Conservation (phyloP, 2,797 vertebrate genomes). For the Schizothorax lantsangensis region DNA sequence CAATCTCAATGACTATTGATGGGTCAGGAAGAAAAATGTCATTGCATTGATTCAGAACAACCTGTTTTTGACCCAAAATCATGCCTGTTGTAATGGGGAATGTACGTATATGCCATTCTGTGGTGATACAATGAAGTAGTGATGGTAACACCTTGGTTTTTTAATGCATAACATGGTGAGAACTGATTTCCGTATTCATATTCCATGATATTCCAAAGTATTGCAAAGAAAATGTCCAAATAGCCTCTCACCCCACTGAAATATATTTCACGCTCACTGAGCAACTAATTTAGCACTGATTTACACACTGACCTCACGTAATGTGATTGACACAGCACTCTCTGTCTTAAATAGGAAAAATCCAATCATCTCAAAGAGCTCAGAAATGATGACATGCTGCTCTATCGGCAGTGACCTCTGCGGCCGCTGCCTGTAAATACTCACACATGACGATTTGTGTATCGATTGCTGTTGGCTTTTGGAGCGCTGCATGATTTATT, state of each 20-base stretch:
- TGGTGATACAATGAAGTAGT: not conserved
- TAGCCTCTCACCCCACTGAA: not conserved
- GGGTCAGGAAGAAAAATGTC: not conserved
- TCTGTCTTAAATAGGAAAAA: slow-evolving; percentile 42
- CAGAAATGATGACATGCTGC: not conserved
- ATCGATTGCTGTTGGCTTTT: slow-evolving; percentile 24
- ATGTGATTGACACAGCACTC: slow-evolving; percentile 34
- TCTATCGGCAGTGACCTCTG: slow-evolving; percentile 13
- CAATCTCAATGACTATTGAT: not conserved
- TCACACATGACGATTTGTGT: not conserved
- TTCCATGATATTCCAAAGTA: not conserved
- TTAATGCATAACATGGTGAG: not conserved
- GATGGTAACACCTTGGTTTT: too few relatives aligned
- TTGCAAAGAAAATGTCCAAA: not conserved
- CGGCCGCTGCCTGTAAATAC: not conserved
- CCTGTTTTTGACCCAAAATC: not conserved
- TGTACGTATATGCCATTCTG: not conserved
- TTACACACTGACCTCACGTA: slow-evolving; percentile 37
- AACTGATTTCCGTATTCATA: not conserved
- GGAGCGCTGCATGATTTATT: not conserved
- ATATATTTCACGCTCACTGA: slow-evolving; percentile 42
- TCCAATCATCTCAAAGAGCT: slow-evolving; percentile 21
- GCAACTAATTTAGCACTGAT: slow-evolving; percentile 53
- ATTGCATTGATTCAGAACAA: not conserved
- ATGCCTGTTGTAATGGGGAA: not conserved